These are phyloP conservation scores for Scelioninae gen. 2 DNA, from an alignment of 2,888 invertebrate species.

Conservation along the genomic window DNA sequence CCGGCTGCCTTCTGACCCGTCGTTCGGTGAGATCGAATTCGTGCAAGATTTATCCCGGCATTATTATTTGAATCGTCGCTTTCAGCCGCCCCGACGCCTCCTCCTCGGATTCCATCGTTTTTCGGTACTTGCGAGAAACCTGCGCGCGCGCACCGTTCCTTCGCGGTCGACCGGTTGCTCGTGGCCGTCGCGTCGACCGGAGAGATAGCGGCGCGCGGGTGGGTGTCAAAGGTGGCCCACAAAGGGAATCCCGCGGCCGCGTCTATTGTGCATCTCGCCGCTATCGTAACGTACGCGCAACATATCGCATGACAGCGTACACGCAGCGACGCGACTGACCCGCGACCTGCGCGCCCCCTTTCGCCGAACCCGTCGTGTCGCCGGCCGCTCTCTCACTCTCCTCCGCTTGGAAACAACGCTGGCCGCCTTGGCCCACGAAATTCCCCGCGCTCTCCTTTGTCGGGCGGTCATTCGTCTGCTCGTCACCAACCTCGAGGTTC, in stretches of 20 bases:
- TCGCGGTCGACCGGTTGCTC: no score
- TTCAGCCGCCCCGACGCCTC: no score
- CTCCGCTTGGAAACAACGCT: constrained; percentile 64
- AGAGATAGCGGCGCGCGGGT: constrained; percentile 24
- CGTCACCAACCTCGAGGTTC: no score
- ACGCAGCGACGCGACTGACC: constrained; percentile 68
- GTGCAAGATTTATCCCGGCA: no score
- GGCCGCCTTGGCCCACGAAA: constrained; percentile 64
- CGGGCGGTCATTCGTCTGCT: no score
- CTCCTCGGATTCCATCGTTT: no score
- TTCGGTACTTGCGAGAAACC: no score
- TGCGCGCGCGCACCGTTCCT: no score
- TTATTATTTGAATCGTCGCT: no score
- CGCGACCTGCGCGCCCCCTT: constrained; percentile 68
- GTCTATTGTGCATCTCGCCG: constrained; percentile 41
- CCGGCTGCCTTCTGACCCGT: no score
- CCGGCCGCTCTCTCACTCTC: constrained; percentile 64
- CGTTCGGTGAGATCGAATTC: no score
- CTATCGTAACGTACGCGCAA: constrained; percentile 69
- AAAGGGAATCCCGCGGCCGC: constrained; percentile 10
- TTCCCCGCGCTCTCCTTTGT: constrained; percentile 43
- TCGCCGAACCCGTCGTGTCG: constrained; percentile 65
- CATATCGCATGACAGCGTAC: constrained; percentile 73
- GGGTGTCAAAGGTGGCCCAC: constrained; percentile 40
- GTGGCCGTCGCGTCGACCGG: not conserved